Percentiles rank a stretch among this genome's conserved stretches.
Evolutionary conservation across 2,888 invertebrate species (phyloP).

Genomic region (Koerneria pararmatus): DNA sequence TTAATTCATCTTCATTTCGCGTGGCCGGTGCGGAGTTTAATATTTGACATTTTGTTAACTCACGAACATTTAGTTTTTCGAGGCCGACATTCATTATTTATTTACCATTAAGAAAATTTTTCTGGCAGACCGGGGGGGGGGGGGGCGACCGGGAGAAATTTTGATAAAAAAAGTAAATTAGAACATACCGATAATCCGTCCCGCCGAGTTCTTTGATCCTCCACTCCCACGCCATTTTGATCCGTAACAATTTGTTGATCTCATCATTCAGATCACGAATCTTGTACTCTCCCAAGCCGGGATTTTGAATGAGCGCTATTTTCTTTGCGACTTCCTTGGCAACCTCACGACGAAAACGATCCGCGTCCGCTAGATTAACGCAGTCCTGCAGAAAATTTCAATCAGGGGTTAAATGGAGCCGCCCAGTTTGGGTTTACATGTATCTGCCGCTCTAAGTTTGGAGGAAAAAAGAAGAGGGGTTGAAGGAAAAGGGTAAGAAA

Average conservation of each 20-base stretch:
- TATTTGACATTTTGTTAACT: no score
- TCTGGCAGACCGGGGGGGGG: no score
- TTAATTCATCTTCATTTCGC: no score
- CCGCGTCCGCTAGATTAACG: slow-evolving; percentile 82
- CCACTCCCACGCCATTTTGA: slow-evolving; percentile 81
- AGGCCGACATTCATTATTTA: no score
- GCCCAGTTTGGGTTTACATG: no score
- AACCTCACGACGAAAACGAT: slow-evolving; percentile 78
- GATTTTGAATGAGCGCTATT: slow-evolving; percentile 87
- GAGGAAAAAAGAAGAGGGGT: no score
- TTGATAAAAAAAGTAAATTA: slow-evolving; percentile 66
- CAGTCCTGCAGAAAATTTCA: slow-evolving; percentile 72
- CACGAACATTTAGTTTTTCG: no score
- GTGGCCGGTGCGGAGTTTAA: no score
- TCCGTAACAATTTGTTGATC: slow-evolving; percentile 91
- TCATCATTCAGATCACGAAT: slow-evolving; percentile 97
- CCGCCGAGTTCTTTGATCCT: slow-evolving; percentile 92
- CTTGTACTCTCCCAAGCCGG: slow-evolving; percentile 96
- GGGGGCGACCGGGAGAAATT: neutral
- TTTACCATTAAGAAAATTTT: no score
- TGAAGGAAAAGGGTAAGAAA: no score
- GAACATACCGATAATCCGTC: slow-evolving; percentile 69
- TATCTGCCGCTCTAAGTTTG: no score
- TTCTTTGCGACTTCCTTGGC: slow-evolving; percentile 95
- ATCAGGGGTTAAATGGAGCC: no score